These are phyloP conservation scores for Vespertilio murinus DNA, from an alignment of 2,797 vertebrate species.

Conservation along the genomic window DNA sequence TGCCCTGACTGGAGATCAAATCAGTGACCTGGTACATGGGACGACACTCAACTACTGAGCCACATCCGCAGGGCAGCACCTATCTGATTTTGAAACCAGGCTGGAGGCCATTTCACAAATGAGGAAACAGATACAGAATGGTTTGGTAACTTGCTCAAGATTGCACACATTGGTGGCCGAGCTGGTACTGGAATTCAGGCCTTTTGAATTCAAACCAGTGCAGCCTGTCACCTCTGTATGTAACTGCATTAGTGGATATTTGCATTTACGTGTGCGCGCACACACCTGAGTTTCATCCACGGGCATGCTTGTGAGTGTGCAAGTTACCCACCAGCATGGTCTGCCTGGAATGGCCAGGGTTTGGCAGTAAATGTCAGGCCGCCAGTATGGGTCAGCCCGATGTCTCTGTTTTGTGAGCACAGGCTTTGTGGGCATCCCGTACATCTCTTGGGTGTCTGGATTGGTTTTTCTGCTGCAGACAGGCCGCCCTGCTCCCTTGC, in stretches of 20 bases:
- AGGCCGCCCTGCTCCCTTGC: neutral
- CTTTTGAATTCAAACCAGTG: neutral
- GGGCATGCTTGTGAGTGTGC: no score
- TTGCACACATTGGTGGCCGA: neutral
- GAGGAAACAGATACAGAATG: neutral
- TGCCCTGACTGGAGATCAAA: no score
- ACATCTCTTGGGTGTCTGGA: neutral
- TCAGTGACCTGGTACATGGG: no score
- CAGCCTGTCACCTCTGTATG: accelerated
- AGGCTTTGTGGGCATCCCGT: accelerated
- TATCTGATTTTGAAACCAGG: neutral
- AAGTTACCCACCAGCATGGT: neutral
- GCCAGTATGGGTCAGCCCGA: neutral
- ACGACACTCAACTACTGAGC: no score
- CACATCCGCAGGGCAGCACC: no score
- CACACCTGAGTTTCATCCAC: neutral
- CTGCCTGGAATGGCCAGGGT: neutral
- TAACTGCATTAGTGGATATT: neutral
- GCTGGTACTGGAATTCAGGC: neutral
- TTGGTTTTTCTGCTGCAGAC: neutral
- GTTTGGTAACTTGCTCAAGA: neutral
- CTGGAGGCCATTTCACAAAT: neutral
- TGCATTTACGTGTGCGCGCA: neutral
- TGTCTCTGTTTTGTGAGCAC: neutral
- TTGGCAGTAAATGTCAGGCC: neutral